A percentile compares a stretch with the other conserved stretches of the same genome.
phyloP scores from a whole-genome alignment of 1,140 invertebrate species.

The Spodoptera litura region DNA sequence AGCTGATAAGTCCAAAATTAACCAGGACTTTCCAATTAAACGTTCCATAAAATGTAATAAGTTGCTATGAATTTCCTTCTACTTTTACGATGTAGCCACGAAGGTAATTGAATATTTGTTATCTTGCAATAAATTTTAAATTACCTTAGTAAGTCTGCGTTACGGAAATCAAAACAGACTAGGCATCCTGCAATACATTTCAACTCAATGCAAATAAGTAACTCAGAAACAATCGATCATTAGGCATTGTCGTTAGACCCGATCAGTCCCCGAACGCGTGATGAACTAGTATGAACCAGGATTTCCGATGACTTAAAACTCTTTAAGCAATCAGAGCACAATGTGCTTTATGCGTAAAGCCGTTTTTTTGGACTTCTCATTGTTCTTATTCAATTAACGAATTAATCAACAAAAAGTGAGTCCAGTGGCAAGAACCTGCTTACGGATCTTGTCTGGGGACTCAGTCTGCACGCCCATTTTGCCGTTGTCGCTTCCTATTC shows the following conservation, averaged over 20 bases:
- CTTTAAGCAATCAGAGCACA: constrained; percentile 56
- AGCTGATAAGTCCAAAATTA: too few relatives aligned
- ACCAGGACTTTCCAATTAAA: too few relatives aligned
- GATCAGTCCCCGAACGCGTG: constrained; percentile 13
- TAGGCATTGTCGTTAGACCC: constrained; percentile 8
- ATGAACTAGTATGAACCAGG: constrained; percentile 74
- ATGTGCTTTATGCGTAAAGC: constrained; percentile 57
- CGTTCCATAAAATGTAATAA: too few relatives aligned
- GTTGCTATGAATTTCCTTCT: too few relatives aligned
- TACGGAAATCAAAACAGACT: not conserved
- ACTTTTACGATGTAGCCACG: too few relatives aligned
- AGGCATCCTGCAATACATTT: constrained; percentile 1
- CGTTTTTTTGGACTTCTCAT: constrained; percentile 52
- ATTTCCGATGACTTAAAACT: constrained; percentile 65
- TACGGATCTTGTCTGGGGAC: constrained; percentile 78
- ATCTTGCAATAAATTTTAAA: too few relatives aligned
- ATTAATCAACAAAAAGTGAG: constrained; percentile 58
- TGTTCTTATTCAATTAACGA: constrained; percentile 56
- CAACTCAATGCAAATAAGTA: constrained; percentile 2
- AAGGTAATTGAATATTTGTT: too few relatives aligned
- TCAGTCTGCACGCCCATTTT: constrained; percentile 77
- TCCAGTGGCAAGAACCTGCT: constrained; percentile 70
- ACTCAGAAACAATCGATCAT: constrained; percentile 31
- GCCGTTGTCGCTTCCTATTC: constrained; percentile 82
- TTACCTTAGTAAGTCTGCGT: not conserved